Conservation (phyloP, 2,888 invertebrate species). For the Argyresthia goedartella region DNA sequence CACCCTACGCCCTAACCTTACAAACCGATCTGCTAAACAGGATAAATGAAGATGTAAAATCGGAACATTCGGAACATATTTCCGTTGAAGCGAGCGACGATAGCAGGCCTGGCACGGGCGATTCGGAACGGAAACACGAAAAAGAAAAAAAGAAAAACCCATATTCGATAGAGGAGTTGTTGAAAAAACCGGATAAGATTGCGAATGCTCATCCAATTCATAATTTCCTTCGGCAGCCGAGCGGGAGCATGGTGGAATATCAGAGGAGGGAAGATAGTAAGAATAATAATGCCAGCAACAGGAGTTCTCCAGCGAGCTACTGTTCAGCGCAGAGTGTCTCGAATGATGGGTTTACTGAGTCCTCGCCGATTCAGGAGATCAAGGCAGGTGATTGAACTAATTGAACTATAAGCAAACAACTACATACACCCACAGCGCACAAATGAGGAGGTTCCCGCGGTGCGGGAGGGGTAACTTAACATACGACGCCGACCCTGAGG, state of each 20-base stretch:
- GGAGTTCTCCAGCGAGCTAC: constrained; percentile 59
- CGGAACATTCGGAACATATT: constrained; percentile 56
- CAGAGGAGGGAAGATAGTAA: constrained; percentile 26
- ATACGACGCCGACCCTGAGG: no score
- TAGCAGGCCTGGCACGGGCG: constrained; percentile 62
- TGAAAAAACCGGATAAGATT: constrained; percentile 84
- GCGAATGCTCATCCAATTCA: constrained; percentile 40
- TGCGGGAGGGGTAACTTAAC: no score
- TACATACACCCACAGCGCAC: no score
- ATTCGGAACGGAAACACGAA: constrained; percentile 47
- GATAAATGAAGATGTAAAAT: constrained; percentile 53
- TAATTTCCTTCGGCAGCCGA: constrained; percentile 69
- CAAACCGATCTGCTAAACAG: constrained; percentile 47
- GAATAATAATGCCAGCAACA: constrained; percentile 34
- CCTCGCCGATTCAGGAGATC: constrained; percentile 40
- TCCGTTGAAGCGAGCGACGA: constrained; percentile 73
- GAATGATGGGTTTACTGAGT: constrained; percentile 51
- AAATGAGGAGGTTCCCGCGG: no score
- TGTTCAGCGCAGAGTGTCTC: constrained; percentile 56
- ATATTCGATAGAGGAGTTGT: constrained; percentile 87
- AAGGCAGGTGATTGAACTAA: constrained; percentile 40
- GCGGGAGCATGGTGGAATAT: constrained; percentile 63
- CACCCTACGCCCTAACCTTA: constrained; percentile 46
- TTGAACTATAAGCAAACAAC: no score
- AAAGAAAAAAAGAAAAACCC: constrained; percentile 79